Evolutionary conservation across 37 sponge, comb jelly and placozoan genomes (phyloP).

Genomic region (Oscarella lobularis): DNA sequence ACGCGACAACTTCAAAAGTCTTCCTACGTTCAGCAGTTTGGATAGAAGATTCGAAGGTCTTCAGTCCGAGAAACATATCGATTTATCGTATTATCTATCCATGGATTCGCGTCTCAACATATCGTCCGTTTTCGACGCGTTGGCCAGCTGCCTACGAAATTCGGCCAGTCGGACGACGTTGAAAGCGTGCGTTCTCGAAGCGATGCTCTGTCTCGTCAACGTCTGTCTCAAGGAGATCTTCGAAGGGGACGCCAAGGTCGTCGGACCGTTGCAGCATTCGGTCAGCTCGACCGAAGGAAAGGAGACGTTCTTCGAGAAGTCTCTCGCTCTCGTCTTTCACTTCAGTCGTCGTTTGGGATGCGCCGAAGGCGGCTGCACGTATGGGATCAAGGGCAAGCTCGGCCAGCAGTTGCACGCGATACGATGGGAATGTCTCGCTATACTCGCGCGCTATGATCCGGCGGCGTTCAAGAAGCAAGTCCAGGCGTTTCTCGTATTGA

Average conservation of each 20-base stretch:
- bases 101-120: background rate
- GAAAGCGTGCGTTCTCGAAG: background rate
- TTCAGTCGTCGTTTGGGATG: background rate
- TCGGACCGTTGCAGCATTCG: too few relatives aligned
- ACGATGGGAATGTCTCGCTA: background rate
- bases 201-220: background rate
- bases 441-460: background rate
- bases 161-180: background rate
- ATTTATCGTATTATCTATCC: background rate
- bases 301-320: background rate
- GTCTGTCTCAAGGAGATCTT: background rate
- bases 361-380: background rate
- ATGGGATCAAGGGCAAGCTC: background rate
- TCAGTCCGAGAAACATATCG: background rate
- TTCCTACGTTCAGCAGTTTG: background rate
- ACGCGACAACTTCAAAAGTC: background rate
- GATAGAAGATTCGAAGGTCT: background rate
- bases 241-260: too few relatives aligned
- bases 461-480: background rate
- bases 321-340: background rate
- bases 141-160: too few relatives aligned
- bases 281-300: background rate
- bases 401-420: background rate
- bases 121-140: background rate
- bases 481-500: background rate